A percentile compares a stretch with the other conserved stretches of the same genome.
Conservation (phyloP, 2,797 vertebrate species). For the Phataginus tetradactyla region DNA sequence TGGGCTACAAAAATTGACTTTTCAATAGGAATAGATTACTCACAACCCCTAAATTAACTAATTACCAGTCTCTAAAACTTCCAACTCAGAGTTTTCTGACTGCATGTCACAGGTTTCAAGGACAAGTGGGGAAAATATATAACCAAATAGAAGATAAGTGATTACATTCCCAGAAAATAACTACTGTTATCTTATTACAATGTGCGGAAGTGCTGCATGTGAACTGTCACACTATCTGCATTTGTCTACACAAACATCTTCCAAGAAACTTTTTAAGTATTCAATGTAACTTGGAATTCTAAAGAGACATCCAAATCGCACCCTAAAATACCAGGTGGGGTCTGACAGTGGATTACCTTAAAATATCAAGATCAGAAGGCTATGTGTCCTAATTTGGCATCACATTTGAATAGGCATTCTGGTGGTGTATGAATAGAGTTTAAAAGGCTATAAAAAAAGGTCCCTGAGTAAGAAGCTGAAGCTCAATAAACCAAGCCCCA, state of each 20-base stretch:
- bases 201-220: neutral
- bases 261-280: neutral
- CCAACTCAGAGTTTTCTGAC: neutral
- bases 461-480: neutral
- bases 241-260: slow-evolving; percentile 24
- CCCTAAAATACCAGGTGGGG: neutral
- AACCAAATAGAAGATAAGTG: neutral
- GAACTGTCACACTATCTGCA: neutral
- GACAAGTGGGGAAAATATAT: neutral
- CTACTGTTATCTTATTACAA: neutral
- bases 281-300: neutral
- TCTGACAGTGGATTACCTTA: neutral
- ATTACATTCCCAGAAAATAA: slow-evolving; percentile 13
- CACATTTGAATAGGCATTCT: neutral
- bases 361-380: neutral
- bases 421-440: neutral
- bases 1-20: neutral
- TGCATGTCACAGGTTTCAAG: neutral
- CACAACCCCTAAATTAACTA: slow-evolving; percentile 22
- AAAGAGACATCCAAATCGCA: slow-evolving; percentile 39
- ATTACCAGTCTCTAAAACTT: slow-evolving; percentile 14
- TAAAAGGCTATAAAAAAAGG: neutral
- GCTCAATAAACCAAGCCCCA: neutral
- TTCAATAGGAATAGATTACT: neutral
- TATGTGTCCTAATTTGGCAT: neutral